Evolutionary conservation across 2,888 invertebrate genomes (phyloP), one percentile per base, ranked within the genome.

Genomic region (Branchellion lobata): DNA sequence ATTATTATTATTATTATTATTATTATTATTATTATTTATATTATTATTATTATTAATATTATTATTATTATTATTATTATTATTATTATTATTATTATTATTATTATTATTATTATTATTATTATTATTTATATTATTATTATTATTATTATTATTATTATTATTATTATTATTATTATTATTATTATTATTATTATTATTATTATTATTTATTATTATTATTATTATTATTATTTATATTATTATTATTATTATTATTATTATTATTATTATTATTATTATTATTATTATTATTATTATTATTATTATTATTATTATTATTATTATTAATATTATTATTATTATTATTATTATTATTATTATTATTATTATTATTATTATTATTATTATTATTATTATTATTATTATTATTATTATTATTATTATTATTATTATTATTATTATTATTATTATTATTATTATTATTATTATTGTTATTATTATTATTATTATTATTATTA

Each of bases 101-200:
- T 47, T 47, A 47, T 47, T 47, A 47, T 47, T 47, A 14, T 47
- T 47, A 47, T 47, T 47, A 47, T 47, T 47, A 47, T 47, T 47
- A 47, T 47, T 47, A 47, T 47, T 47, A 47, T 47, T 47, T 14
- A 11, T 29, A 27, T n/a, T 65, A 14, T 29, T 65, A 65, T 65
- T 65, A n/a, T 65, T 65, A n/a, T 72, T n/a, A 72, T 31, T 33
- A 21, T 72, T 34, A 27, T 21, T 27, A 33, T 72, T 72, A n/a
- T 72, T 72, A 27, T 72, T 27, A 21, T 31, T 33, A 27, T 31
- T 34, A 27, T 27, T 31, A n/a, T 27, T 21, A 27, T 72, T n/a
- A n/a, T 21, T 72, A 21, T 34, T 72, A 21, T 72, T 72, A n/a
- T 72, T 72, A n/a, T 34, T 72, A n/a, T 72, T 29, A 27, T 72